phyloP scores from a whole-genome alignment of 2,888 invertebrate genomes.

The Lasioglossum lativentre region DNA sequence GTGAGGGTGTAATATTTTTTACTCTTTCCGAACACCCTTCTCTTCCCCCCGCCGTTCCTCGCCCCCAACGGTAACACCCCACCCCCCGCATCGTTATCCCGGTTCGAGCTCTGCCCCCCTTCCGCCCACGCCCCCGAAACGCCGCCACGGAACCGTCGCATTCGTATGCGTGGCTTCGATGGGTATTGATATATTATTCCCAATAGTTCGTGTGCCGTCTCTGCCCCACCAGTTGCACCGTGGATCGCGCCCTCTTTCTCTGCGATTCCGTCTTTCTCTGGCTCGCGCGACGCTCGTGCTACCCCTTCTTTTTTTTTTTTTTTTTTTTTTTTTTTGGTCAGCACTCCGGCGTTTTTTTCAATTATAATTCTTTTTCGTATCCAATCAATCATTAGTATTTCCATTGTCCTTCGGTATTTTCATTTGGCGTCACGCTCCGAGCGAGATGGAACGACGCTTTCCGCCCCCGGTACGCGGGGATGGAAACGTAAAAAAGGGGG shows the following conservation, averaged over 20 bases:
- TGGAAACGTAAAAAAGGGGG: constrained; percentile 11
- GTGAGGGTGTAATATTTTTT: constrained; percentile 84
- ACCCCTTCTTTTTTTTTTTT: constrained; percentile 1
- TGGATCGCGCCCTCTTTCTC: constrained; percentile 43
- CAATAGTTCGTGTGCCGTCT: constrained; percentile 83
- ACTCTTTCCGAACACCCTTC: constrained; percentile 78
- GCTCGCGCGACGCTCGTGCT: constrained; percentile 13
- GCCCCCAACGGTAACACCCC: constrained; percentile 37
- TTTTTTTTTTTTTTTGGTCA: constrained; percentile 73
- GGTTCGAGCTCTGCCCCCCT: constrained; percentile 49
- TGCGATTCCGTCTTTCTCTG: constrained; percentile 51
- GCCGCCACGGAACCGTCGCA: constrained; percentile 74
- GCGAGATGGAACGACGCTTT: constrained; percentile 68
- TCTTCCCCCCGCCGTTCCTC: constrained; percentile 17
- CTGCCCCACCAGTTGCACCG: constrained; percentile 53
- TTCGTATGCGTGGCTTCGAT: constrained; percentile 85
- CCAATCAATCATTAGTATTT: constrained; percentile 85
- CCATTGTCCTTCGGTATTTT: constrained; percentile 85
- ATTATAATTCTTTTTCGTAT: constrained; percentile 85
- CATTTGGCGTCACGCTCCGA: constrained; percentile 83
- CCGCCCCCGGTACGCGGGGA: constrained; percentile 29
- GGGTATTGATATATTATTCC: constrained; percentile 85
- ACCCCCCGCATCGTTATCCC: constrained; percentile 54
- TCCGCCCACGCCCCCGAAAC: constrained; percentile 68
- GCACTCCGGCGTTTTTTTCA: constrained; percentile 83